A percentile compares a stretch with the other conserved stretches of the same genome.
phyloP scores from a whole-genome alignment of 2,888 invertebrate species.

The Baronia brevicornis region DNA sequence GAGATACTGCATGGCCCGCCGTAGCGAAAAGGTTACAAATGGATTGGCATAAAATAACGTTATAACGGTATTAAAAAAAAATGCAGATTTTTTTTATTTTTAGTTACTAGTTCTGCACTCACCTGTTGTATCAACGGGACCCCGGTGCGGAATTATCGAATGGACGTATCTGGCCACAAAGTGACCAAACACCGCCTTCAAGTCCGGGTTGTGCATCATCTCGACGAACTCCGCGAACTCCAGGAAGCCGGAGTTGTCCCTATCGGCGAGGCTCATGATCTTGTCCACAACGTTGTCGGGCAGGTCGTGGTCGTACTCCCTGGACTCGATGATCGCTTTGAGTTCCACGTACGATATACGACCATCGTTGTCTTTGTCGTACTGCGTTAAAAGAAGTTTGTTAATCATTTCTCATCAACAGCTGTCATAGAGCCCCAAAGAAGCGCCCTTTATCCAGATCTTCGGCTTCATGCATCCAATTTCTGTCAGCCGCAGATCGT shows the following conservation, averaged over 20 bases:
- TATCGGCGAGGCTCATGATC: constrained; percentile 80
- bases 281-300: constrained; percentile 80
- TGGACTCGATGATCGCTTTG: constrained; percentile 73
- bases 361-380: constrained; percentile 83
- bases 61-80: background rate
- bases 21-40: background rate
- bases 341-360: constrained; percentile 80
- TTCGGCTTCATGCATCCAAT: too few species aligned
- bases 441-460: too few species aligned
- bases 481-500: too few species aligned
- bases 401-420: too few species aligned
- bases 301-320: constrained; percentile 80
- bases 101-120: too few species aligned
- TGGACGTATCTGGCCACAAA: constrained; percentile 78
- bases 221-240: constrained; percentile 84
- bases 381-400: constrained; percentile 58
- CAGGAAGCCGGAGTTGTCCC: constrained; percentile 77
- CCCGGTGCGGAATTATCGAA: constrained; percentile 73
- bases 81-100: background rate
- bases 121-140: constrained; percentile 68
- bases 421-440: too few species aligned
- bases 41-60: background rate
- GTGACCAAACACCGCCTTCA: constrained; percentile 79
- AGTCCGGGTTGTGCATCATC: constrained; percentile 78
- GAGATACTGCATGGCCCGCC: too few species aligned